Percentiles rank a stretch among this genome's conserved stretches.
Evolutionary conservation across 2,888 invertebrate genomes (phyloP).

Genomic region (Pristionchus arcanus): DNA sequence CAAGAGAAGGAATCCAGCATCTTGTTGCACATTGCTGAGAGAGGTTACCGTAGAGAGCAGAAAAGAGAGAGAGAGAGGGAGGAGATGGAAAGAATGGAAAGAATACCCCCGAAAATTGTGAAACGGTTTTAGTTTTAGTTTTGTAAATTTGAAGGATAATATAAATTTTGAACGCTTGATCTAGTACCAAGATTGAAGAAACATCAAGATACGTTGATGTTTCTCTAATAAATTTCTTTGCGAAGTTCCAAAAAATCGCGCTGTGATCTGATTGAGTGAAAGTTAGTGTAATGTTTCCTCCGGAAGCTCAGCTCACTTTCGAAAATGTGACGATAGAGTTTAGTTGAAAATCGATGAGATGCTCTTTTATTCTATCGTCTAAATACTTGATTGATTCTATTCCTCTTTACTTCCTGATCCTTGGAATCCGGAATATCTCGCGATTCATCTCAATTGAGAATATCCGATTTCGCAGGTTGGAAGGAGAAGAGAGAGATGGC

Average conservation of each 20-base stretch:
- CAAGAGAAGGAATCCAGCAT: conserved; percentile 96
- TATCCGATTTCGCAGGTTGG: conserved; percentile 35
- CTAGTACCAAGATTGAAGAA: neutral
- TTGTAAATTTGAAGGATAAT: too few species aligned
- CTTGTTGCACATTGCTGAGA: conserved; percentile 89
- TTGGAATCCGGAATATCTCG: conserved; percentile 5
- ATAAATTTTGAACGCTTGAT: neutral
- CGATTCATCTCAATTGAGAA: conserved; percentile 34
- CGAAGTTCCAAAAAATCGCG: neutral
- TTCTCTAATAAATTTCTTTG: neutral
- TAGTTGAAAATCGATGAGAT: neutral
- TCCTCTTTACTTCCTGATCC: conserved; percentile 17
- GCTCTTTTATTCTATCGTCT: neutral
- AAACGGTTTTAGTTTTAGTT: neutral
- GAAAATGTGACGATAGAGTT: neutral
- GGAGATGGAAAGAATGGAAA: neutral
- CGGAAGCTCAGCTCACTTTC: conserved; percentile 10
- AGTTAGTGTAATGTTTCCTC: conserved; percentile 9
- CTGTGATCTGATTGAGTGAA: neutral
- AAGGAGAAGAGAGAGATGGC: conserved; percentile 8
- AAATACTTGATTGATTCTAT: neutral
- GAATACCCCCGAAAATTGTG: neutral
- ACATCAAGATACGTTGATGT: neutral
- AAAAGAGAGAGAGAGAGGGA: neutral
- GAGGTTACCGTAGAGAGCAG: neutral